Evolutionary conservation across 2,797 vertebrate species (phyloP).

Genomic region (Sarcoramphus papa): DNA sequence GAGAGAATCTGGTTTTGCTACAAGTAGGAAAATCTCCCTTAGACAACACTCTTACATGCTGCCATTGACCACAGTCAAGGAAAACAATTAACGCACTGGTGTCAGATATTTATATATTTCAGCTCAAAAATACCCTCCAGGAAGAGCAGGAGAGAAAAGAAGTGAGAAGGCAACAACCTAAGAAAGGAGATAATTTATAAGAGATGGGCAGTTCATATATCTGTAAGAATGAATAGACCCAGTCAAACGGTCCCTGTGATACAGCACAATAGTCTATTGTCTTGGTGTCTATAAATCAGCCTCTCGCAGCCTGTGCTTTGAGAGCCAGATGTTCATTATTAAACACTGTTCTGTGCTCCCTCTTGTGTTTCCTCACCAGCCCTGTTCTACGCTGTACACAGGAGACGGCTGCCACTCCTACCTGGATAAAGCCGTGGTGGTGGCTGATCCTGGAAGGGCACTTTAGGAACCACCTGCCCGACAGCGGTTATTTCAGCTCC

Average conservation of each 20-base stretch:
- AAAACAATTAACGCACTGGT: background rate
- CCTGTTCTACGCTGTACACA: fast-evolving
- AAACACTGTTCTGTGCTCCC: background rate
- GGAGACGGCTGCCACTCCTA: fast-evolving
- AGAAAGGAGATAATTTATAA: slow-evolving; percentile 16
- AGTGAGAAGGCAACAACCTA: slow-evolving; percentile 2
- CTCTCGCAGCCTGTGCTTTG: background rate
- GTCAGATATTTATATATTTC: background rate
- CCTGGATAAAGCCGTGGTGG: background rate
- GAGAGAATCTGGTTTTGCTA: background rate
- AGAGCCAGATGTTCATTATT: slow-evolving; percentile 40
- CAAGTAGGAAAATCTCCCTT: background rate
- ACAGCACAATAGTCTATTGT: slow-evolving; percentile 45
- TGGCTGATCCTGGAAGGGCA: background rate
- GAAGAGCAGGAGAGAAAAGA: slow-evolving; percentile 14
- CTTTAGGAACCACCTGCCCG: background rate
- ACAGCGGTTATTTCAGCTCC: background rate
- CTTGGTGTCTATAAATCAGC: background rate
- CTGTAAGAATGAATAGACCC: background rate
- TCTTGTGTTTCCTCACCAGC: background rate
- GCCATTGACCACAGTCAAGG: background rate
- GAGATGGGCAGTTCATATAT: slow-evolving; percentile 9
- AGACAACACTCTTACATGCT: background rate
- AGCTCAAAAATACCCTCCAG: background rate
- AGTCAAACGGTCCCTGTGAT: background rate